Evolutionary conservation across 1,140 invertebrate genomes (phyloP), one percentile per base, ranked within the genome.

Genomic region (Orius insidiosus): DNA sequence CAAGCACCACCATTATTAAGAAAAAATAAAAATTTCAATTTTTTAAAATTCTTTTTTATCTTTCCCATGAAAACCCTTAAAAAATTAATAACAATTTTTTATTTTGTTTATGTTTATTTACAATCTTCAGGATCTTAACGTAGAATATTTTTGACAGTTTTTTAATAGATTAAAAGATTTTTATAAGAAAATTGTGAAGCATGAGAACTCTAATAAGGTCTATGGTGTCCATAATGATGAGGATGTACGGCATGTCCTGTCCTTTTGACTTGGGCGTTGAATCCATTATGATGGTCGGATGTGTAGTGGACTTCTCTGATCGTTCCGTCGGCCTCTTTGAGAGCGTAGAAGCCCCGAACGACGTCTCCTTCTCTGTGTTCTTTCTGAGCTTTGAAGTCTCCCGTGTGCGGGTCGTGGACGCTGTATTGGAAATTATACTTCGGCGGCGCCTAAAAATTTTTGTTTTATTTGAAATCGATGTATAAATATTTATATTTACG

Each of bases 401-500:
- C 64, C 1, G 67, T 71, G 31, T 65, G 57, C 2, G 63, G 64
- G 47, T 72, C 70, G 52, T 67, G 62, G 3, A 74, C 70, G 9
- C 63, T 65, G 56, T 75, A 74, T 43, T 68, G 67, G 55, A 63
- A 74, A 30, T 63, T 59, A 53, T 74, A 73, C 10, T 63, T 58
- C 7, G 61, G 60, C 16, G 56, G 47, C 10, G 43, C 58, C 54
- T 55, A 39, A 2, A 38, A 45, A 47, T 24, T 4, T n/a, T n/a
- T n/a, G n/a, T n/a, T n/a, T n/a, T 4, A 24, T 24, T 24, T 24
- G 7, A 24, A 24, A 4, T 24, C 24, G 24, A 24, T 4, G 7
- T 7, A 36, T 11, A 36, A 36, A 36, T 36, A 36, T 4, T 11
- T 5, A 36, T 4, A 36, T 11, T 16, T 40, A 16, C 38, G 14